Evolutionary conservation across 2,888 invertebrate genomes (phyloP), one percentile per base, ranked within the genome.

Genomic region (Aphrophora alni): DNA sequence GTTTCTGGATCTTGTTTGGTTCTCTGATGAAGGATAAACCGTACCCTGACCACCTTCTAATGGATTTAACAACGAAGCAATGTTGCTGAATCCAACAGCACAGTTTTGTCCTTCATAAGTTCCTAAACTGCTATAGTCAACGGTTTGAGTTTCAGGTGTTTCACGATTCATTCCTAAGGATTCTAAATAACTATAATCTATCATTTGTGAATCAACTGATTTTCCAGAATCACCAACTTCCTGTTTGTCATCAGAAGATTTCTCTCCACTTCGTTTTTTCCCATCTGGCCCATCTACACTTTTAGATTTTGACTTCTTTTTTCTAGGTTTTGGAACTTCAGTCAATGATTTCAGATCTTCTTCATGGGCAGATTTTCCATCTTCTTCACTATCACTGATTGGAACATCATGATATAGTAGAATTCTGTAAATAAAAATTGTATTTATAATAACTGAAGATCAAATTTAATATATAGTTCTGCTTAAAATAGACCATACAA

Each of bases 391-490:
- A 68, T 86, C 93, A 83, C 92, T 91, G 12, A 91, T 89, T 85
- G 92, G 92, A 80, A 95, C 90, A 86, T 95, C 93, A 88, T 94
- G 92, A 85, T 93, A 92, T 88, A 93, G 92, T n/a, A 95, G 89
- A 84, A 95, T 90, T 87, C 95, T 95, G 88, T 0, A 88, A 87
- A 81, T 77, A 80, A 78, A 79, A 77, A 71, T 26, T 75, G 14
- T 8, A 59, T 80, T 70, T 69, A 25, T 17, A 21, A 72, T 1
- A 33, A 38, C 44, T 76, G 17, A 77, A 83, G 28, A 38, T 33
- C 33, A 8, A 8, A 5, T 33, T 33, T 33, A 68, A 24, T 24
- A 68, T 68, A 68, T 5, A 68, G 68, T 68, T 79, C 7, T 26
- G 44, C 26, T 12, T 77, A 72, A 77, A 59, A 75, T 33, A 28